Conservation (phyloP, 1,140 invertebrate genomes). For the Pseudomyrmex pallidus region DNA sequence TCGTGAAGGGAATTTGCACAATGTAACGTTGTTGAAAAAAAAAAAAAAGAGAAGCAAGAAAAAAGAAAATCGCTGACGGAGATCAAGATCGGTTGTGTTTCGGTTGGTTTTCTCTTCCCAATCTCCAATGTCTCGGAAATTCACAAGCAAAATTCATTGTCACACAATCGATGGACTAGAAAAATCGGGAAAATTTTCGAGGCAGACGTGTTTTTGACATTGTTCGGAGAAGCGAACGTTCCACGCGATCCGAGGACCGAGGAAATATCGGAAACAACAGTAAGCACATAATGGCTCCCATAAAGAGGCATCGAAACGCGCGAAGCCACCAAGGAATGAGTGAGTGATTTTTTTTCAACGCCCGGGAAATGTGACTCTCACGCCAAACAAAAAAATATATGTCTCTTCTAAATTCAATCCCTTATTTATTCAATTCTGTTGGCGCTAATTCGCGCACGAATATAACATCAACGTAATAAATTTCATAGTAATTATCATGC, state of each 20-base stretch:
- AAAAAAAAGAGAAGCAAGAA: constrained; percentile 9
- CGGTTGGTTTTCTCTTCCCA: constrained; percentile 16
- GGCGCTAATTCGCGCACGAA: no score
- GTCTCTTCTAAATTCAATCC: not conserved
- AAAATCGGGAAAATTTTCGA: not conserved
- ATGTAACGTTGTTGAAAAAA: constrained; percentile 40
- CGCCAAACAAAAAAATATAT: not conserved
- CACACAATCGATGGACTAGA: constrained; percentile 21
- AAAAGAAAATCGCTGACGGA: constrained; percentile 11
- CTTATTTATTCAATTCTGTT: not conserved
- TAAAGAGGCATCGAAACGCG: constrained; percentile 42
- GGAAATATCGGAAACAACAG: constrained; percentile 28
- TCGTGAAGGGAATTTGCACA: not conserved
- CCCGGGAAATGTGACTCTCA: not conserved
- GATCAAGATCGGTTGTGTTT: constrained; percentile 5
- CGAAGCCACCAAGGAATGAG: constrained; percentile 46
- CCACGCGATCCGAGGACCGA: not conserved
- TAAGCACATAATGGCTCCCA: constrained; percentile 63
- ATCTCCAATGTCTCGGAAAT: constrained; percentile 56
- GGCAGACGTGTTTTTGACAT: not conserved
- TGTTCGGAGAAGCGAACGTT: not conserved
- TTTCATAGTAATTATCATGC: not conserved
- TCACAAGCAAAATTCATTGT: constrained; percentile 62
- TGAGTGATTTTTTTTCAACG: constrained; percentile 50
- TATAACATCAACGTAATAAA: not conserved